Percentiles rank a stretch among this genome's conserved stretches.
These are phyloP conservation scores for Pseudomyrmex flavicornis DNA, from an alignment of 1,140 invertebrate species.

Conservation along the genomic window DNA sequence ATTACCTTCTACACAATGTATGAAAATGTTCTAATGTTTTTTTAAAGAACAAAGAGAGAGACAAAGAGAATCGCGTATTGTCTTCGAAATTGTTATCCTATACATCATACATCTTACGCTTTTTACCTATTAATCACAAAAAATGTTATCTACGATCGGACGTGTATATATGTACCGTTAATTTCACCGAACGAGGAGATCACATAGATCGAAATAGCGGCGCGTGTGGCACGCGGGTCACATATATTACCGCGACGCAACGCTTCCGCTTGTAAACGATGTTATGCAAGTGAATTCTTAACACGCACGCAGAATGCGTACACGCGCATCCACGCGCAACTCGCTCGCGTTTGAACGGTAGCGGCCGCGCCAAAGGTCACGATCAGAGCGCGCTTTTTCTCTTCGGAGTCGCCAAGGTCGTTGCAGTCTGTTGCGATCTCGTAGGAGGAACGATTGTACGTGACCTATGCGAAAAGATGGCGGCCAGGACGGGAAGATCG, in stretches of 20 bases:
- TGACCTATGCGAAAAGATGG: constrained; percentile 65
- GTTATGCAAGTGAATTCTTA: constrained; percentile 64
- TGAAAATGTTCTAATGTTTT: not conserved
- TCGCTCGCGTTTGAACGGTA: constrained; percentile 61
- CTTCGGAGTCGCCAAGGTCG: constrained; percentile 63
- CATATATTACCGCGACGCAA: constrained; percentile 10
- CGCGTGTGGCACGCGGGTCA: not conserved
- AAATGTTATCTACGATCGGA: not conserved
- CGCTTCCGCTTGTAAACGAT: constrained; percentile 2
- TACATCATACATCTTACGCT: not conserved
- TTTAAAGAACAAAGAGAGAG: not conserved
- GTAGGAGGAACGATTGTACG: constrained; percentile 65
- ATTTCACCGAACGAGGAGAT: not conserved
- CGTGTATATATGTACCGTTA: not conserved
- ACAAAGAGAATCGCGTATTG: not conserved
- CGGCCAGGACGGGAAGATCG: not conserved
- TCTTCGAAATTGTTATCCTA: not conserved
- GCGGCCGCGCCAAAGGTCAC: constrained; percentile 70
- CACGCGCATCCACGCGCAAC: constrained; percentile 18
- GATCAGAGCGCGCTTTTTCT: constrained; percentile 73
- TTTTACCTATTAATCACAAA: not conserved
- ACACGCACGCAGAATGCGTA: constrained; percentile 25
- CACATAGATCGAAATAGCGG: not conserved
- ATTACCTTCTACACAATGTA: not conserved
- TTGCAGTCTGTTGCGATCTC: constrained; percentile 42